Percentiles rank a stretch among this genome's conserved stretches.
Evolutionary conservation across 2,888 invertebrate genomes (phyloP).

Genomic region (Melinaea marsaeus): DNA sequence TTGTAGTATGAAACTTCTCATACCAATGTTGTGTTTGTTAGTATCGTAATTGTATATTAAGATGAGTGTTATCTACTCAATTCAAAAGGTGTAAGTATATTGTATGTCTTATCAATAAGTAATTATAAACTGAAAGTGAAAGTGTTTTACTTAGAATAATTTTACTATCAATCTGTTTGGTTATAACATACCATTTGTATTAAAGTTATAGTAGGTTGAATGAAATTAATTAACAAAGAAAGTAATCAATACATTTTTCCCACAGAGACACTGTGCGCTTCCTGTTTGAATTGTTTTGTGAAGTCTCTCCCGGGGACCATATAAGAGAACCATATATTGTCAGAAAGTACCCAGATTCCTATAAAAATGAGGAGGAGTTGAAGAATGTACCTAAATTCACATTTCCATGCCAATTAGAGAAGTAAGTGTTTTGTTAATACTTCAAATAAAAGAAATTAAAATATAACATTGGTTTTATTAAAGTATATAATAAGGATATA

Average conservation of each 20-base stretch:
- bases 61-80: not conserved
- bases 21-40: constrained; percentile 10
- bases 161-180: too few species aligned
- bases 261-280: constrained; percentile 87
- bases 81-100: not conserved
- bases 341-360: constrained; percentile 90
- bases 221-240: too few species aligned
- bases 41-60: constrained; percentile 8
- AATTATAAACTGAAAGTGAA: not conserved
- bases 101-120: not conserved
- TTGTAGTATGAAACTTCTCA: constrained; percentile 6
- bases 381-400: constrained; percentile 94
- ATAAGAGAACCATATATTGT: constrained; percentile 82
- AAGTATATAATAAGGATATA: not conserved
- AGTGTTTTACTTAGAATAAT: too few species aligned
- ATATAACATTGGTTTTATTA: not conserved
- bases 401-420: constrained; percentile 81
- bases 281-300: constrained; percentile 90
- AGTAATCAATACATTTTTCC: constrained; percentile 32
- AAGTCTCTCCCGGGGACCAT: constrained; percentile 83
- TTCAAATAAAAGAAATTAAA: not conserved
- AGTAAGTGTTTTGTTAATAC: constrained; percentile 47
- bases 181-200: too few species aligned
- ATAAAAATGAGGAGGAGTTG: constrained; percentile 89
- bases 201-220: too few species aligned